Percentiles rank a stretch among this genome's conserved stretches.
Evolutionary conservation across 2,797 vertebrate species (phyloP).

Genomic region (Darevskia mixta): DNA sequence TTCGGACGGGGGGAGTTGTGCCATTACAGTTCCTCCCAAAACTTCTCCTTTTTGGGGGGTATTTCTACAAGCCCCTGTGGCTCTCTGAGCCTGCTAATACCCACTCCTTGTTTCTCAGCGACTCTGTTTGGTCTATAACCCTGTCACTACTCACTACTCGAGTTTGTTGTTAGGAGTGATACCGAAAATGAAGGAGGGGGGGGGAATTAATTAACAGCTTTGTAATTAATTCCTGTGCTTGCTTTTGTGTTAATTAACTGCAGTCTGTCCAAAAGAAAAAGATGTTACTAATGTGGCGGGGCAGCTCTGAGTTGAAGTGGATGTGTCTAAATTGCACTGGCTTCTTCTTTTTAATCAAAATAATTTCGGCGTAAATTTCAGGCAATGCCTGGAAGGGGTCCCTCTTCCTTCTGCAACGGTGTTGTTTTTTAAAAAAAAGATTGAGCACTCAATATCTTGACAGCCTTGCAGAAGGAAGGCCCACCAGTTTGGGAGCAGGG

Average conservation of each 20-base stretch:
- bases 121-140: not conserved
- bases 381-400: not conserved
- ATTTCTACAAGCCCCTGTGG: not conserved
- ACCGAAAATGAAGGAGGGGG: not conserved
- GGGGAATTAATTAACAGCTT: constrained; percentile 39
- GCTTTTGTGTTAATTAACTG: constrained; percentile 74
- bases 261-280: constrained; percentile 24
- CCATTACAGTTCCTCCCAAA: no score
- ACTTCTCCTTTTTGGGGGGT: not conserved
- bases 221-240: constrained; percentile 65
- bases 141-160: no score
- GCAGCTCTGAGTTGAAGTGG: constrained; percentile 33
- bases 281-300: constrained; percentile 47
- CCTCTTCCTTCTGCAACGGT: fast-evolving
- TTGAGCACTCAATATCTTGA: no score
- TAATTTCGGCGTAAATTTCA: not conserved
- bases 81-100: not conserved
- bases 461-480: no score
- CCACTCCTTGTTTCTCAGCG: no score
- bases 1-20: no score
- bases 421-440: no score
- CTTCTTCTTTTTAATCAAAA: not conserved
- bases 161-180: not conserved
- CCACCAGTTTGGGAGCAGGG: not conserved
- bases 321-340: constrained; percentile 21